Evolutionary conservation across 2,113 vertebrate species (phyloP), one percentile per base, ranked within the genome.

Genomic region (Lontra canadensis): DNA sequence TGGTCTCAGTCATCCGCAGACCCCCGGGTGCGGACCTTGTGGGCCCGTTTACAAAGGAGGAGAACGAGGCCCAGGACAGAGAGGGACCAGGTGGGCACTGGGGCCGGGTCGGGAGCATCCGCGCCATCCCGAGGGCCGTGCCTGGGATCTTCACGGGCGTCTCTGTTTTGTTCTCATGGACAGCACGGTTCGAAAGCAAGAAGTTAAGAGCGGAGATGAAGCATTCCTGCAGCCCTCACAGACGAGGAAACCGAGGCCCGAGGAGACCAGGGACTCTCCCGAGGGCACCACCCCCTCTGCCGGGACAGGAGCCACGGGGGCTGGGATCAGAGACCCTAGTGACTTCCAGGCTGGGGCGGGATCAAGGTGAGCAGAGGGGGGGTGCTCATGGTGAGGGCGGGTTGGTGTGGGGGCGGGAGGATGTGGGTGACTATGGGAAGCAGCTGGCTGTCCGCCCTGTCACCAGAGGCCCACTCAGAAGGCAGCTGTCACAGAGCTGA

Each of bases 261-360:
- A 61, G 52, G n/a, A 42, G 25, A 13, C 12, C 18, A 17, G 26
- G 1, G n/a, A 31, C 17, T 15, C 14, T 57, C 21, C 26, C 23
- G 0, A 61, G 42, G 52, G 31, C n/a, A 34, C 36, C 0, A 0
- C 67, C n/a, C 26, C 20, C 34, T 3, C 42, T 2, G 0, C 52
- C 0, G 0, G 21, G 76, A 26, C 78, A 34, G 12, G 3, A 0
- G 10, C 55, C 65, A 0, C 55, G 8, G 3, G 36, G 55, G 10
- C 7, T 74, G 42, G 26, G 13, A 42, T 11, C 67, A 6, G 15
- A 6, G 67, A 39, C 57, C 42, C 47, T 6, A 36, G 42, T 11
- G 9, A 11, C 42, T 9, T 31, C 29, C 4, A n/a, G 31, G 31
- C 31, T 1, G 61, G 29, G 7, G 61, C 63, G 0, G 83, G 21